These are phyloP conservation scores for Chrosomus eos DNA, from an alignment of 2,797 vertebrate genomes.

Conservation along the genomic window DNA sequence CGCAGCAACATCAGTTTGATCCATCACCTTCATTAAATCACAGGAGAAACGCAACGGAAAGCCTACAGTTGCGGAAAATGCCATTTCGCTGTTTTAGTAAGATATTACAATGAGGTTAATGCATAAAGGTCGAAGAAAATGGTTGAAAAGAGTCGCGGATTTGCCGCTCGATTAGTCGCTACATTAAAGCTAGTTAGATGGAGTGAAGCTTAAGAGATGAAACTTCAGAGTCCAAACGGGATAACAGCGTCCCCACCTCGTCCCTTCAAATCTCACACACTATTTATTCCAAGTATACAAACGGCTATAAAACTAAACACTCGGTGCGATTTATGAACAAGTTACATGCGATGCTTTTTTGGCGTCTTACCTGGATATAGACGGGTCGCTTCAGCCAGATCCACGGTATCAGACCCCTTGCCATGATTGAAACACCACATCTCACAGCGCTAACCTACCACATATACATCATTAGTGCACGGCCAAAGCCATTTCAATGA, in stretches of 20 bases:
- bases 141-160: neutral
- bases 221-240: conserved; percentile 50
- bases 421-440: conserved; percentile 86
- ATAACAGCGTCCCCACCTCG: conserved; percentile 13
- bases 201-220: conserved; percentile 31
- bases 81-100: neutral
- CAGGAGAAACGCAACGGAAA: neutral
- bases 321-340: neutral
- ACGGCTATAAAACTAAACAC: neutral
- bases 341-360: conserved; percentile 23
- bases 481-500: neutral
- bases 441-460: conserved; percentile 76
- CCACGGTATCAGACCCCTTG: conserved; percentile 85
- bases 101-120: neutral
- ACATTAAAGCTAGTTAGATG: neutral
- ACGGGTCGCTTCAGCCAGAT: conserved; percentile 84
- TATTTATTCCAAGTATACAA: neutral
- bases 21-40: neutral
- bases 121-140: neutral
- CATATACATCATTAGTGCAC: conserved; percentile 19
- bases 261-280: neutral
- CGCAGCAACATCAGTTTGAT: conserved; percentile 44
- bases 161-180: neutral
- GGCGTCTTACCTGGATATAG: conserved; percentile 85
- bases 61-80: neutral